phyloP scores from a whole-genome alignment of 2,888 invertebrate genomes.

The Xanthia togata region DNA sequence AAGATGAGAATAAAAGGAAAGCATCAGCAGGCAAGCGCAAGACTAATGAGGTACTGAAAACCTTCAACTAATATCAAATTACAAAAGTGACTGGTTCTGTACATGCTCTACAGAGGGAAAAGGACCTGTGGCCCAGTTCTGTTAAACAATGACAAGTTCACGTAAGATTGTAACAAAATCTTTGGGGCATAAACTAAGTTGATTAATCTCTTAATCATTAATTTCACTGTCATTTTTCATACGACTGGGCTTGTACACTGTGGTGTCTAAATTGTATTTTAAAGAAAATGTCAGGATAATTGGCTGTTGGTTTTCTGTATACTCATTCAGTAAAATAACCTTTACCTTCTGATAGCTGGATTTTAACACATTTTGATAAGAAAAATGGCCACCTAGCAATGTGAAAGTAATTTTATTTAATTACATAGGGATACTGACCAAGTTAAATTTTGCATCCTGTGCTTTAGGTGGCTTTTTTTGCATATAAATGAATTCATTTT shows the following conservation, averaged over 20 bases:
- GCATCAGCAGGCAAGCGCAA: constrained; percentile 88
- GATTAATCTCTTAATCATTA: constrained; percentile 13
- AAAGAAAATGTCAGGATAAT: constrained; percentile 62
- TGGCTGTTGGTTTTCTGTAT: constrained; percentile 89
- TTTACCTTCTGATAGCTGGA: constrained; percentile 86
- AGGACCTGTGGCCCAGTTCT: constrained; percentile 79
- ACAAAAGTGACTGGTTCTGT: constrained; percentile 65
- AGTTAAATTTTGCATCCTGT: not conserved
- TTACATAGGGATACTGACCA: not conserved
- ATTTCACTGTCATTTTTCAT: constrained; percentile 71
- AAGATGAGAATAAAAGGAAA: constrained; percentile 90
- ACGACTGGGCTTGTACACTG: constrained; percentile 68
- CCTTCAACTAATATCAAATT: constrained; percentile 87
- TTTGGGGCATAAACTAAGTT: constrained; percentile 14
- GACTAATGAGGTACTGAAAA: constrained; percentile 90
- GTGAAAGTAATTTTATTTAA: not conserved
- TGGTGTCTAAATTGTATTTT: constrained; percentile 63
- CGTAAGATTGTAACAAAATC: constrained; percentile 35
- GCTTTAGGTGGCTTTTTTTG: constrained; percentile 30
- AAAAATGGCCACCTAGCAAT: constrained; percentile 17
- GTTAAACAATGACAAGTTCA: constrained; percentile 69
- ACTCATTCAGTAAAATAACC: constrained; percentile 81
- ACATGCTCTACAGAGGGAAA: constrained; percentile 82
- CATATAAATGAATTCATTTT: constrained; percentile 9
- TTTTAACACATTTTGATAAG: constrained; percentile 21